Evolutionary conservation across 2,797 vertebrate species (phyloP).

Genomic region (Lithobates pipiens): DNA sequence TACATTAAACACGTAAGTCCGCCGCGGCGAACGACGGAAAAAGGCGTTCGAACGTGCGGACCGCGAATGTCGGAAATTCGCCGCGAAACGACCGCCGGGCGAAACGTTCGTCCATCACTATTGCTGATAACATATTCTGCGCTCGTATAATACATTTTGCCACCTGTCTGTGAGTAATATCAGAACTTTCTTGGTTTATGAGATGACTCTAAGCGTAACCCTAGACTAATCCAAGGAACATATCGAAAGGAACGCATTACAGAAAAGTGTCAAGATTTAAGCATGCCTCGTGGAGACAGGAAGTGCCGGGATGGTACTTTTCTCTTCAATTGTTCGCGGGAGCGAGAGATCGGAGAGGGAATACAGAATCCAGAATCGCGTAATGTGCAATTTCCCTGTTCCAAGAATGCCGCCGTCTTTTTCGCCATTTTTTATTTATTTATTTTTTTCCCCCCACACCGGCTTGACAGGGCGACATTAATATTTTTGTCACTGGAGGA

Average conservation of each 20-base stretch:
- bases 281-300: neutral
- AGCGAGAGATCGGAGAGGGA: neutral
- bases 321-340: constrained; percentile 2
- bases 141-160: neutral
- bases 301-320: neutral
- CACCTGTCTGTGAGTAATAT: neutral
- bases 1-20: too few species aligned
- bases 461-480: constrained; percentile 34
- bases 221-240: neutral
- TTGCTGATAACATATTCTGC: neutral
- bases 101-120: too few species aligned
- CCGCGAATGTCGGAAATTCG: too few species aligned
- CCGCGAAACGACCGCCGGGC: too few species aligned
- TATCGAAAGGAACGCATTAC: neutral
- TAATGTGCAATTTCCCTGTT: neutral
- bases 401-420: neutral
- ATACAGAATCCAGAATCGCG: neutral
- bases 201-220: neutral
- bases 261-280: neutral
- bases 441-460: neutral
- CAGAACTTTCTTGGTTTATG: neutral
- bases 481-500: constrained; percentile 47
- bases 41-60: too few species aligned
- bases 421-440: constrained; percentile 39
- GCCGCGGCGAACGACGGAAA: too few species aligned